A percentile compares a stretch with the other conserved stretches of the same genome.
phyloP scores from a whole-genome alignment of 2,888 invertebrate genomes.

The Caenorhabditis japonica region DNA sequence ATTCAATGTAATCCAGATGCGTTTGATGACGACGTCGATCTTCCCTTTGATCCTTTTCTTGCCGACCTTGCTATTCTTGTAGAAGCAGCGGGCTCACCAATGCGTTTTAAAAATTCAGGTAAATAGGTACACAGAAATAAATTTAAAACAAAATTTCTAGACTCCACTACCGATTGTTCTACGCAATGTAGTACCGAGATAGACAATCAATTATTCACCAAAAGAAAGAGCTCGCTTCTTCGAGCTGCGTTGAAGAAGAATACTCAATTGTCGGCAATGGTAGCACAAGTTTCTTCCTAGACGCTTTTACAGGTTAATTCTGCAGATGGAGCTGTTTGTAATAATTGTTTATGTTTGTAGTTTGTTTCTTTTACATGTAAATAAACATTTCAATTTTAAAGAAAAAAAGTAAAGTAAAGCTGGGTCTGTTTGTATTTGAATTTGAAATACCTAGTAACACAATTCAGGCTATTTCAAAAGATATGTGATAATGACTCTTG shows the following conservation, averaged over 20 bases:
- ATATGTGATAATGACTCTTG: conserved; percentile 46
- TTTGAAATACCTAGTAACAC: too few species aligned
- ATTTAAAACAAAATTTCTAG: conserved; percentile 17
- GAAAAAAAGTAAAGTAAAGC: neutral
- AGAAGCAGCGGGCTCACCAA: conserved; percentile 34
- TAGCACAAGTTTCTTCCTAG: conserved; percentile 47
- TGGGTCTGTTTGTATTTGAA: too few species aligned
- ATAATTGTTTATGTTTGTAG: neutral
- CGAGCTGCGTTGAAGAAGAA: conserved; percentile 44
- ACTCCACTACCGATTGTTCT: conserved; percentile 26
- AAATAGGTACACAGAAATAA: neutral
- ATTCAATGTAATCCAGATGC: conserved; percentile 46
- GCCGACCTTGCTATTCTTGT: conserved; percentile 47
- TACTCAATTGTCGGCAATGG: conserved; percentile 38
- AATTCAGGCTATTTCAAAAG: neutral
- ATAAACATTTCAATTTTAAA: neutral
- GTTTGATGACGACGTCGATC: conserved; percentile 34
- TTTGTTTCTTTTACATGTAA: neutral
- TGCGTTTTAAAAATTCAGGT: conserved; percentile 35
- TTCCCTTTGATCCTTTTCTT: conserved; percentile 54
- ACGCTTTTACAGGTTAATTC: too few species aligned
- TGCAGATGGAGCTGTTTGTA: too few species aligned
- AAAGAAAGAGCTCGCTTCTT: conserved; percentile 50
- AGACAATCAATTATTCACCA: conserved; percentile 48
- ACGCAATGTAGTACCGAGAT: conserved; percentile 52